Evolutionary conservation across 2,113 vertebrate genomes (phyloP).

Genomic region (Typhlomys cinereus): DNA sequence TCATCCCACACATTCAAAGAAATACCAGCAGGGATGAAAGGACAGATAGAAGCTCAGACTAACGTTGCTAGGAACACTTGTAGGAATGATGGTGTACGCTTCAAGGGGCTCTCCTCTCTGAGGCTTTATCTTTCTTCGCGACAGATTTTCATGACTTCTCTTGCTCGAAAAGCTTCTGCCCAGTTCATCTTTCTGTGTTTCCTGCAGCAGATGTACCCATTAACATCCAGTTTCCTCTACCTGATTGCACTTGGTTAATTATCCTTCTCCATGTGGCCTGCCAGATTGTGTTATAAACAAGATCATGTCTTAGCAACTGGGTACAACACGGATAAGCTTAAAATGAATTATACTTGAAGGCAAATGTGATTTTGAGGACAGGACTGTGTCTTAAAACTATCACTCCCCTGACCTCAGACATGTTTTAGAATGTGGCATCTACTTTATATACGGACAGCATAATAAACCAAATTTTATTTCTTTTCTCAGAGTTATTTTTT

Average conservation of each 20-base stretch:
- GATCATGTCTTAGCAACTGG: neutral
- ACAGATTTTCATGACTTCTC: neutral
- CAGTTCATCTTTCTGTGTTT: neutral
- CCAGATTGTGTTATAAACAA: neutral
- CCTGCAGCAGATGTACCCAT: neutral
- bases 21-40: neutral
- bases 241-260: neutral
- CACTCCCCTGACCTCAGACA: neutral
- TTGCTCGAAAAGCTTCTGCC: neutral
- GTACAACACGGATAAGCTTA: neutral
- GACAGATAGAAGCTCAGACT: rapidly evolving
- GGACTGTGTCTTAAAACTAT: neutral
- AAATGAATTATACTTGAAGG: neutral
- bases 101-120: neutral
- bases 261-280: neutral
- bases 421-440: neutral
- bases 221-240: neutral
- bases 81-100: neutral
- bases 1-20: neutral
- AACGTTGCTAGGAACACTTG: neutral
- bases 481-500: constrained; percentile 6
- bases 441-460: neutral
- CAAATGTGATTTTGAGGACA: neutral
- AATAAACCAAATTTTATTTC: neutral
- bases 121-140: neutral